Percentiles rank a stretch among this genome's conserved stretches.
Conservation (phyloP, 1,140 invertebrate genomes). For the Tetramorium alpestre region DNA sequence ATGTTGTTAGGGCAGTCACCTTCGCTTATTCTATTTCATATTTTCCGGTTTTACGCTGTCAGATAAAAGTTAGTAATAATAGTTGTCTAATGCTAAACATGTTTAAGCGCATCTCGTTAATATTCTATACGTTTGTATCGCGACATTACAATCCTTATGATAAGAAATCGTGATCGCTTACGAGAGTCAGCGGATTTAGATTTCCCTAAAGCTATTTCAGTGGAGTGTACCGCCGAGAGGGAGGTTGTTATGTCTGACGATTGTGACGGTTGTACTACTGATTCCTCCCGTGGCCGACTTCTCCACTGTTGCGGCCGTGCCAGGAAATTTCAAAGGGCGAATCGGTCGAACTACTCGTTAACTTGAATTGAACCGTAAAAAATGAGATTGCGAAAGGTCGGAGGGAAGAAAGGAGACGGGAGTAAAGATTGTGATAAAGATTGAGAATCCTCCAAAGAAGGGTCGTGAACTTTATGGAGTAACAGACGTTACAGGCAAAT, state of each 20-base stretch:
- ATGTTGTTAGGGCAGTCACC: constrained; percentile 35
- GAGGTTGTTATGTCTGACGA: constrained; percentile 72
- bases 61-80: constrained; percentile 2
- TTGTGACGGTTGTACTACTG: constrained; percentile 75
- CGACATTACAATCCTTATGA: neutral
- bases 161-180: neutral
- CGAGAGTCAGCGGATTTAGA: neutral
- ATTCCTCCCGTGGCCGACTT: constrained; percentile 59
- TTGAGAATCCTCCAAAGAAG: neutral
- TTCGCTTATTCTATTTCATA: constrained; percentile 7
- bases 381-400: constrained; percentile 20
- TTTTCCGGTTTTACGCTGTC: neutral
- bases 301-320: constrained; percentile 8
- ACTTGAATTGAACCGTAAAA: constrained; percentile 33
- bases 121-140: neutral
- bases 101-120: neutral
- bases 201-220: constrained; percentile 4
- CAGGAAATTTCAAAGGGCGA: constrained; percentile 17
- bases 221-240: neutral
- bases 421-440: neutral
- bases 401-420: constrained; percentile 27
- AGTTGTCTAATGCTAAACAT: neutral
- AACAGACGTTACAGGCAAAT: neutral
- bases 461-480: neutral
- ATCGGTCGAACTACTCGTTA: constrained; percentile 9